A percentile compares a stretch with the other conserved stretches of the same genome.
phyloP scores from a whole-genome alignment of 2,888 invertebrate genomes.

The Lasioglossum lativentre region DNA sequence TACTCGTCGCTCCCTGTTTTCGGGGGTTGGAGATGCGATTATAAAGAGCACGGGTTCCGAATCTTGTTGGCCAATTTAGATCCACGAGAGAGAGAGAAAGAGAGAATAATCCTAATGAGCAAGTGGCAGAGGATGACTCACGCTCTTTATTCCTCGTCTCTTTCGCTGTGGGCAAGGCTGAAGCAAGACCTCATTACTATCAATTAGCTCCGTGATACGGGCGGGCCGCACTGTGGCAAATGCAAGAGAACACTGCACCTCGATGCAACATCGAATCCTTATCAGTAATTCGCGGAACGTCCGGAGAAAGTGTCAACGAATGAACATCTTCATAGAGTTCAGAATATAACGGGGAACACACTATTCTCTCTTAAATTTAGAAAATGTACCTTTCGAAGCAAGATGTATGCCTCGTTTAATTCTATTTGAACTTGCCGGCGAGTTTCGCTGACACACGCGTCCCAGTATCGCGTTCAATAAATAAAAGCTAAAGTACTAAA shows the following conservation, averaged over 20 bases:
- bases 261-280: not conserved
- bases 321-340: not conserved
- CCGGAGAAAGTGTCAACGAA: not conserved
- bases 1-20: not conserved
- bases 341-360: not conserved
- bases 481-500: slow-evolving; percentile 5
- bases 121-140: slow-evolving; percentile 5
- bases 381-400: not conserved
- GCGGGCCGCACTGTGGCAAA: not conserved
- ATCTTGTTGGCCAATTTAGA: not conserved
- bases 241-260: not conserved
- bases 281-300: not conserved
- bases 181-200: not conserved
- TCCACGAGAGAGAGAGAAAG: not conserved
- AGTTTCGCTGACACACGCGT: not conserved
- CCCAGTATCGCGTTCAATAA: slow-evolving; percentile 1
- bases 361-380: not conserved
- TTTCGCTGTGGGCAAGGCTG: slow-evolving; percentile 11
- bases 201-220: slow-evolving; percentile 2
- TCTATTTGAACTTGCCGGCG: not conserved
- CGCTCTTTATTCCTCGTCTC: not conserved
- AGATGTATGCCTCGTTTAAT: not conserved
- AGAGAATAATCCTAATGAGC: not conserved
- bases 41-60: not conserved
- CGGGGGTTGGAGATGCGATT: not conserved